Base-by-base conservation (phyloP, 2,797 vertebrate species). In the Hoplostethus atlanticus region DNA sequence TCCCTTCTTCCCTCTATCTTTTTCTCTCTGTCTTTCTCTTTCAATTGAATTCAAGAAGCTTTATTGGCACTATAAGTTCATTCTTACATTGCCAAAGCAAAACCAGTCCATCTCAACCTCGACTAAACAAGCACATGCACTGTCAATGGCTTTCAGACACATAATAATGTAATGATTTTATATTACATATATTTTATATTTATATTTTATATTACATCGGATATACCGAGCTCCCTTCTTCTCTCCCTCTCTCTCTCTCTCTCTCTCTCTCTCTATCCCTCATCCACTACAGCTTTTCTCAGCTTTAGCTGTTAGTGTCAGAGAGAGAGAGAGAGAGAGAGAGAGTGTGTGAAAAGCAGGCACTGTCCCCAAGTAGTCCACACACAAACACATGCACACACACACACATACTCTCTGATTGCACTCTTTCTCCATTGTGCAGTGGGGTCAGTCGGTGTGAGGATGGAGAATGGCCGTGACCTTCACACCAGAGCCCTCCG, bases 271-370 rank as follows among this genome's bases (percentile, higher is more conserved):
- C 38, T 67, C 15, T 64, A 46, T 68, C 62, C 70, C 54, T 59
- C 63, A 68, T 73, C 72, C 21, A 55, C 36, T 52, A 64, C 38
- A 13, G 69, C 72, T 72, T 77, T 62, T 76, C 64, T 76, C 73
- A 54, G 62, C 60, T 79, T 73, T 55, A 50, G 72, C 79, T 76
- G 72, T 84, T 82, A 75, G 73, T 51, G 2, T 54, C 63, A 36
- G 28, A 57, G 55, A 15, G 31, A 57, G 31, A 57, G 55, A 31
- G 28, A 15, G 11, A 15, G 31, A 36, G 30, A 16, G 30, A 71
- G 82, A 77, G 84, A 79, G 69, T 13, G 84, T 90, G 86, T 83
- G 76, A 91, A 91, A 91, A 92, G 87, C 87, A 78, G 68, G 21
- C 21, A 72, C 46, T 44, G 71, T 87, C 75, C 73, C 80, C 34